phyloP scores from a whole-genome alignment of 2,797 vertebrate species.

The Sebastolobus alascanus region DNA sequence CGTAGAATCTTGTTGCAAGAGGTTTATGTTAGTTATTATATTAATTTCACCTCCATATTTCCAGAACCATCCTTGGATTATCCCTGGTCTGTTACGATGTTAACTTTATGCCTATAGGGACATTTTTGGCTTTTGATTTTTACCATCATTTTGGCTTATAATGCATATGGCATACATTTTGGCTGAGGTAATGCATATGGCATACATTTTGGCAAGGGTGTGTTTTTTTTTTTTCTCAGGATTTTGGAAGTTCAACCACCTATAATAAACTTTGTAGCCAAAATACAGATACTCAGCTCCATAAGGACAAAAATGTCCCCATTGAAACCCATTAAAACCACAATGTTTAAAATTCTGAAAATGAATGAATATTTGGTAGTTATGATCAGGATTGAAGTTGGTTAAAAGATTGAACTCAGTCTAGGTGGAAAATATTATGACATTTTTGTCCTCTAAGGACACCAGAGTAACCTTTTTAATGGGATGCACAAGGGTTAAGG shows the following conservation, averaged over 20 bases:
- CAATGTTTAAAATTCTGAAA: not conserved
- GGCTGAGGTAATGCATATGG: not conserved
- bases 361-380: accelerated
- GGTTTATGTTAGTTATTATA: not conserved
- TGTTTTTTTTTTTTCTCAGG: too few relatives aligned
- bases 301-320: not conserved
- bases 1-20: not conserved
- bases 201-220: too few relatives aligned
- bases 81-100: not conserved
- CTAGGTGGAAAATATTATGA: not conserved
- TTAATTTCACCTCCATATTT: not conserved
- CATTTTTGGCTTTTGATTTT: not conserved
- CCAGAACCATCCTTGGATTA: not conserved
- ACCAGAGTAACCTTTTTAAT: too few relatives aligned
- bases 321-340: not conserved
- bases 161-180: too few relatives aligned
- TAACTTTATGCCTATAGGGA: not conserved
- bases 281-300: not conserved
- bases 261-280: not conserved
- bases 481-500: too few relatives aligned
- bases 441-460: too few relatives aligned
- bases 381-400: not conserved
- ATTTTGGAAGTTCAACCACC: too few relatives aligned
- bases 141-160: not conserved
- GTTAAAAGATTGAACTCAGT: too few relatives aligned